Evolutionary conservation across 1,140 invertebrate species (phyloP).

Genomic region (Microvelia longipes): DNA sequence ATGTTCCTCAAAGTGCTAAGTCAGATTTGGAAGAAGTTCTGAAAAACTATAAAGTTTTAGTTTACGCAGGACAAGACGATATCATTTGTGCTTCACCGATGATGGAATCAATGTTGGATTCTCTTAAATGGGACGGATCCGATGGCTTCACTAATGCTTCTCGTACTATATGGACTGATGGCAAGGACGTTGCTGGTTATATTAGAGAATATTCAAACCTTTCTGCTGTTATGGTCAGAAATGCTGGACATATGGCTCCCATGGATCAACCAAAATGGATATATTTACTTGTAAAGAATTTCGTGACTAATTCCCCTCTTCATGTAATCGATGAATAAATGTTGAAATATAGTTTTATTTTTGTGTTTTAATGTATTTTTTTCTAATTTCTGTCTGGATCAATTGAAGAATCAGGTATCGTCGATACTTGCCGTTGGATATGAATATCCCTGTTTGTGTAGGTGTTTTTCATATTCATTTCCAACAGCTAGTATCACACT

Average conservation of each 20-base stretch:
- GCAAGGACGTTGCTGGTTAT: slow-evolving; percentile 14
- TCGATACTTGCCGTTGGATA: too few relatives aligned
- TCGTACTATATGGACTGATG: slow-evolving; percentile 25
- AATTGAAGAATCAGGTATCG: too few relatives aligned
- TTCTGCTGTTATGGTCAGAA: slow-evolving; percentile 26
- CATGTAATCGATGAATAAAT: too few relatives aligned
- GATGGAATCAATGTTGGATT: slow-evolving; percentile 46
- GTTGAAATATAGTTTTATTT: too few relatives aligned
- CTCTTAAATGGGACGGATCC: slow-evolving; percentile 45
- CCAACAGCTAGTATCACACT: too few relatives aligned
- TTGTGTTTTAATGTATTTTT: too few relatives aligned
- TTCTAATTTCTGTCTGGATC: too few relatives aligned
- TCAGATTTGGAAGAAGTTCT: slow-evolving; percentile 52
- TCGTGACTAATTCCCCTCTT: not conserved
- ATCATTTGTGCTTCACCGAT: slow-evolving; percentile 66
- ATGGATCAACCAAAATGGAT: not conserved
- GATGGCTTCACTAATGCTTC: slow-evolving; percentile 45
- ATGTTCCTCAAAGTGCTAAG: slow-evolving; percentile 70
- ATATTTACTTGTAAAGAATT: not conserved
- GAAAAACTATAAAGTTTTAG: slow-evolving; percentile 47
- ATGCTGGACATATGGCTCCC: slow-evolving; percentile 1
- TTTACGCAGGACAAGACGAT: slow-evolving; percentile 63
- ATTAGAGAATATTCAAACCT: slow-evolving; percentile 33
- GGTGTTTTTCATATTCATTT: too few relatives aligned
- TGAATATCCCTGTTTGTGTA: too few relatives aligned